Percentiles rank a stretch among this genome's conserved stretches.
These are phyloP conservation scores for Lithobates pipiens DNA, from an alignment of 2,797 vertebrate genomes.

Conservation along the genomic window DNA sequence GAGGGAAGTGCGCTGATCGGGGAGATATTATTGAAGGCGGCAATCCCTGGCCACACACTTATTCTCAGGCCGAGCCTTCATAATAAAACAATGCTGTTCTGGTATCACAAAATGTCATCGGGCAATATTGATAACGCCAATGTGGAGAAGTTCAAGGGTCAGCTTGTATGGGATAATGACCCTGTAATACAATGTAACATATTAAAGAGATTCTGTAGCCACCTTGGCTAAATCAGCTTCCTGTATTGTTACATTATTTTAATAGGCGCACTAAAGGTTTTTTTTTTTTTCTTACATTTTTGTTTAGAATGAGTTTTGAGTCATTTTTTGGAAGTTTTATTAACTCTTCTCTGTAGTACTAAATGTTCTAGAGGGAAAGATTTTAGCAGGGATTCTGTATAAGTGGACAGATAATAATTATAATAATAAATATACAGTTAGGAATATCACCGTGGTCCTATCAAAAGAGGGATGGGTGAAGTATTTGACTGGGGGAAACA, in stretches of 20 bases:
- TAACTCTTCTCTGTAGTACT: background rate
- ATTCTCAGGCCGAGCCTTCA: constrained; percentile 36
- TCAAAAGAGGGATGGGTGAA: no score
- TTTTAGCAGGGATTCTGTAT: constrained; percentile 15
- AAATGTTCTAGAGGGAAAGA: constrained; percentile 5
- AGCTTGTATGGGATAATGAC: constrained; percentile 8
- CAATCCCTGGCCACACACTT: constrained; percentile 45
- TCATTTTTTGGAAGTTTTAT: constrained; percentile 39
- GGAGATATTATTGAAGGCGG: constrained; percentile 56
- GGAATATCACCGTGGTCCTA: no score
- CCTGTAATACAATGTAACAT: constrained; percentile 13
- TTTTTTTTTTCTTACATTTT: background rate
- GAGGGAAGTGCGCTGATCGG: constrained; percentile 59
- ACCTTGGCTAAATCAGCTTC: background rate
- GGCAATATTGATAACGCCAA: constrained; percentile 30
- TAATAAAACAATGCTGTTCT: constrained; percentile 38
- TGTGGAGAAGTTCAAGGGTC: constrained; percentile 41
- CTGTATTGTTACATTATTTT: constrained; percentile 6
- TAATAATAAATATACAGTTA: no score
- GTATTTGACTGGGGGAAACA: no score
- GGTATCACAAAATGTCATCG: constrained; percentile 48
- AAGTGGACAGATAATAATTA: background rate
- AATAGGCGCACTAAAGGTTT: background rate
- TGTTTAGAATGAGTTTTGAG: constrained; percentile 29
- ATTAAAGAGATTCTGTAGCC: background rate